Base-by-base conservation (phyloP, 2,797 vertebrate genomes). In the Trematomus bernacchii region DNA sequence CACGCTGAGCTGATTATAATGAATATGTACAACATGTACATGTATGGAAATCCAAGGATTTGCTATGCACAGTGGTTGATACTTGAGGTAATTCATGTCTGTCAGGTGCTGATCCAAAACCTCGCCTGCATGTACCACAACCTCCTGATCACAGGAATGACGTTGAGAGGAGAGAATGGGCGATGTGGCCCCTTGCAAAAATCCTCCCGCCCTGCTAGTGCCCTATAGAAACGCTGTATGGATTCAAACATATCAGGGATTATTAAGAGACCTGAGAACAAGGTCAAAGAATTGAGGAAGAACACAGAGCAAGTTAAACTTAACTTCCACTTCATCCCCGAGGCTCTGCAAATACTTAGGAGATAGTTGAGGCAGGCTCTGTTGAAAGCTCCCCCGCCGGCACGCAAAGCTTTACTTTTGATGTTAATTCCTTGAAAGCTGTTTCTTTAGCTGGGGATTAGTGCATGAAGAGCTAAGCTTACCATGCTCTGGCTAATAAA, bases 391-490 rank as follows among this genome's bases (percentile, higher is more conserved):
- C 91, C 93, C 93, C 94, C 90, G 94, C 93, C 84, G 90, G 93
- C 93, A 87, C 78, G 93, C 91, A 93, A 94, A 94, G 92, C 94
- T 95, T 94, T 93, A 94, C 95, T 95, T 95, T 95, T 95, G 94
- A 96, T 95, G 94, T 94, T 96, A 96, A 95, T 95, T 96, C 94
- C 94, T 95, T 94, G 94, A 96, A 96, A 96, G 94, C 95, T 95
- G 94, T 95, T 95, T 96, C 94, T 94, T 95, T 95, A 96, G 94
- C 94, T 94, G 93, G 92, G 95, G 95, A 96, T 96, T 96, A 96
- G 91, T 87, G 93, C 87, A 91, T 90, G 93, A 94, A 94, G 94
- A 95, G 95, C 94, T 79, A 76, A 91, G 94, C 93, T 96, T 95
- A 95, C 92, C 93, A 93, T 91, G 91, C 93, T 91, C 80, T 84